Evolutionary conservation across 1,140 invertebrate genomes (phyloP), one percentile per base, ranked within the genome.

Genomic region (Cherax quadricarinatus): DNA sequence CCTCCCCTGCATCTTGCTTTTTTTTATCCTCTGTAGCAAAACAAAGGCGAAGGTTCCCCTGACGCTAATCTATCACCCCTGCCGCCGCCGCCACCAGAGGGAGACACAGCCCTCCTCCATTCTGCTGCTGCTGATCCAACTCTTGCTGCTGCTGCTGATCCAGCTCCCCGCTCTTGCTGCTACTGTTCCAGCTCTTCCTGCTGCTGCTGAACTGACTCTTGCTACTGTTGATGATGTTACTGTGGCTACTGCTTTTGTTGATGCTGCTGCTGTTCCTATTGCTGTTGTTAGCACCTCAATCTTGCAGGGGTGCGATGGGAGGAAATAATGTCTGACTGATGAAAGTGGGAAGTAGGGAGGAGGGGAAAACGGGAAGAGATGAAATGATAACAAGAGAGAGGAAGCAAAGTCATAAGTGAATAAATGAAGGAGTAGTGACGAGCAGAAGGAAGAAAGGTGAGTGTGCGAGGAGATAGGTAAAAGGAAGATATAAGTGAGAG

Each of bases 61-160:
- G 21, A 7, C 70, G 70, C 70, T 75, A 75, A 75, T 75, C 70
- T 75, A 75, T 75, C 70, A n/a, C 24, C 70, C 24, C 70, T 57
- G 53, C 53, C 53, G 53, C 53, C 53, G 9, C 53, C 53, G 5
- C 14, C 53, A 57, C 53, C 14, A 9, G 6, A 9, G 6, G 6
- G 53, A 57, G 53, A 57, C 53, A 14, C 53, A 1, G 62, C 57
- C 57, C 57, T 60, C 62, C 18, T 14, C 62, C 62, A 57, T 14
- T 21, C 62, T 21, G 18, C 62, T 66, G 12, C 62, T 66, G 14
- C 62, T 66, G 14, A 6, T 66, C 9, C 18, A 21, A 66, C 62
- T 66, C 18, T 5, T 66, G 62, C 70, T 30, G 70, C n/a, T 75
- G 4, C 70, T 75, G 1, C 14, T 57, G n/a, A n/a, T n/a, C n/a